Evolutionary conservation across 1,140 invertebrate genomes (phyloP), one percentile per base, ranked within the genome.

Genomic region (Brachionus rubens): DNA sequence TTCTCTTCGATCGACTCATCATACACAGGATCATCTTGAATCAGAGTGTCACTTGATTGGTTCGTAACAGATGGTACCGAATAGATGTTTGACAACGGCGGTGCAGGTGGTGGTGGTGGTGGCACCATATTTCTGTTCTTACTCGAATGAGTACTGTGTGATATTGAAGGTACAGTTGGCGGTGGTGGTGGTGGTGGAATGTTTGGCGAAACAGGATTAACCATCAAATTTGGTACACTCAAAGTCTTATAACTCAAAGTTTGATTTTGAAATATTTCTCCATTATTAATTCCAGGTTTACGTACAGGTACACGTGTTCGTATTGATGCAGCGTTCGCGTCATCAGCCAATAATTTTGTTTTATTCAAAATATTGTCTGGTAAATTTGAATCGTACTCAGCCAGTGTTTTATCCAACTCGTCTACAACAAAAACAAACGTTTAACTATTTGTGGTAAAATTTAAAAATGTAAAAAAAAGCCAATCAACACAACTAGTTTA

Each of bases 371-470:
- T 30, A 40, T 30, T 28, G 10, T 54, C 46, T 12, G 28, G 47
- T 36, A 33, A 19, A 72, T n/a, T 72, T n/a, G 43, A 54, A 14
- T 72, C 68, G 12, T 72, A 50, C 41, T 72, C 68, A 10, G 46
- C 68, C n/a, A 72, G 19, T 36, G 68, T 54, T 50, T 40, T 48
- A 33, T 72, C 68, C 28, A 72, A 19, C 50, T 72, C 68, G 24
- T 72, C 68, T 72, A 40, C 0, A 72, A 43, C 1, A 0, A 48
- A 14, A 48, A 7, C n/a, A 21, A 0, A 26, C n/a, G 26, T n/a
- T n/a, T n/a, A 43, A 19, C 7, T 6, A 16, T 59, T 47, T 47
- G 14, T 47, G 3, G n/a, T n/a, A n/a, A n/a, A 47, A 47, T 47
- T 7, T 47, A 5, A 5, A 47, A n/a, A n/a, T 47, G 48, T 52